Conservation (phyloP, 2,797 vertebrate genomes). For the Xenopus petersii region DNA sequence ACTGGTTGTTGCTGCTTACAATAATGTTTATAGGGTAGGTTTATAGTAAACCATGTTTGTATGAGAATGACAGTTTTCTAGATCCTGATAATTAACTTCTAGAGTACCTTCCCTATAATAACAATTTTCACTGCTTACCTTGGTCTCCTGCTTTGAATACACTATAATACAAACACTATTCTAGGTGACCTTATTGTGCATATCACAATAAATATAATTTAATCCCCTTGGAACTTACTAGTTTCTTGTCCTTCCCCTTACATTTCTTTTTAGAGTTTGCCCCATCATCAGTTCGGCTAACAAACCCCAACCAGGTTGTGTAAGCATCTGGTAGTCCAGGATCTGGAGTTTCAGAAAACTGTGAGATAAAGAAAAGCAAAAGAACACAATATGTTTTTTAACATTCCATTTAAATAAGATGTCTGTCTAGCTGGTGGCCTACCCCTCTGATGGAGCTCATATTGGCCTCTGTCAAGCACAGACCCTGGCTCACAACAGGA, state of each 20-base stretch:
- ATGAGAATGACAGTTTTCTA: too few species aligned
- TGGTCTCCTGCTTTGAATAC: too few species aligned
- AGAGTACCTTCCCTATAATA: too few species aligned
- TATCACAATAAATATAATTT: too few species aligned
- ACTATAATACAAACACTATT: too few species aligned
- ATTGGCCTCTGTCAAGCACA: not conserved
- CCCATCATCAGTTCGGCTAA: constrained; percentile 78
- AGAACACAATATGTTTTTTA: not conserved
- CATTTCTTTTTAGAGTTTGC: constrained; percentile 73
- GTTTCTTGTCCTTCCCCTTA: constrained; percentile 78
- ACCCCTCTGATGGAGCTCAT: not conserved
- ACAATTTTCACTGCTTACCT: too few species aligned
- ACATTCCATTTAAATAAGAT: too few species aligned
- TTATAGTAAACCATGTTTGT: too few species aligned
- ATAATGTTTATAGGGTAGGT: too few species aligned
- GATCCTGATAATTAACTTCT: too few species aligned
- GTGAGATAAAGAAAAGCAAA: constrained; percentile 27
- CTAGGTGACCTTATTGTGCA: too few species aligned
- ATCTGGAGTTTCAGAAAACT: constrained; percentile 70
- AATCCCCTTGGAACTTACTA: constrained; percentile 65
- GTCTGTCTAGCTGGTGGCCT: not conserved
- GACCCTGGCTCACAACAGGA: not conserved
- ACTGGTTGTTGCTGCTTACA: too few species aligned
- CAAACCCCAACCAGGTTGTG: constrained; percentile 90
- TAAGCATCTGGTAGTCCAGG: constrained; percentile 81